Base-by-base conservation (phyloP, 2,797 vertebrate genomes). In the Argentina silus region DNA sequence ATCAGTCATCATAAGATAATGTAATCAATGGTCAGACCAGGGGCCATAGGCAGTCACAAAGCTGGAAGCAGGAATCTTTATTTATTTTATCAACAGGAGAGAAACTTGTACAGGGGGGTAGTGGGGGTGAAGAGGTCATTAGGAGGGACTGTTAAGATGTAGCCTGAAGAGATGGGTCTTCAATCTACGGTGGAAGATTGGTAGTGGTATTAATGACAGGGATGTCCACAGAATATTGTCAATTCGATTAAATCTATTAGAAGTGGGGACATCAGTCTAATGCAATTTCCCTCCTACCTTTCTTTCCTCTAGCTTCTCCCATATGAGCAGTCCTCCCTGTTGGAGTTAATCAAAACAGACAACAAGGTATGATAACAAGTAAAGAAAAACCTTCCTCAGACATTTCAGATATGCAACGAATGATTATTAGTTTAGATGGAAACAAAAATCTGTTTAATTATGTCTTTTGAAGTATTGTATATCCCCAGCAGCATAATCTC, bases 311-410 rank as follows among this genome's bases (percentile, higher is more conserved):
- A 99, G 98, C 96, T 99, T 85, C 89, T 99, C 72, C 97, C 98
- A 0, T 96, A 95, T 81, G 98, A 99, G 76, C 98, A 99, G 80
- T 98, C 97, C 0, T 96, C 96, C 2, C 78, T 99, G 50, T 85
- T 99, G 88, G 98, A 99, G 79, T 94, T 99, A 70, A 99, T 99
- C 85, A 97, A 96, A 92, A 99, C 98, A 9, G 98, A 99, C 90
- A 99, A 99, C 87, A 99, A 99, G 94, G 98, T 98, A 93, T 83
- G 75, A 67, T 50, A 2, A 43, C 11, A 12, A 15, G 36, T 11
- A 1, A 21, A 61, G 7, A 10, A n/a, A 8, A 27, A 42, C 27
- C 42, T 11, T 12, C 8, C 23, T 53, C 50, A 53, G 47, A 36
- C 11, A 15, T 51, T 19, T n/a, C 1, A n/a, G 15, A 21, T n/a